Evolutionary conservation across 1,140 invertebrate genomes (phyloP).

Genomic region (Latrodectus geometricus): DNA sequence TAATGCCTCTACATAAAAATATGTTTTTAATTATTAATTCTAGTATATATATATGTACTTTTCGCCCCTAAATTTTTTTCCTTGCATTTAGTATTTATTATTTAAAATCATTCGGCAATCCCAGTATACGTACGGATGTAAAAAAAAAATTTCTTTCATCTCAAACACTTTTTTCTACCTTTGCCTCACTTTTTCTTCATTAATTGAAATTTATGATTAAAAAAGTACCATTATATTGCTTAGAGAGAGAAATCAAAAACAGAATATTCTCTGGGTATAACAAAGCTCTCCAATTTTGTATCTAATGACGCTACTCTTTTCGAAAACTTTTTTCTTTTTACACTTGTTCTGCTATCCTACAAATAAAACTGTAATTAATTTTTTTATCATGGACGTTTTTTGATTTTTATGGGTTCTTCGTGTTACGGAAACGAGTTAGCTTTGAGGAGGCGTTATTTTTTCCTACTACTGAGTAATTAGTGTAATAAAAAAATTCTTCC

Average conservation of each 20-base stretch:
- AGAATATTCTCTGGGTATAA: slow-evolving; percentile 25
- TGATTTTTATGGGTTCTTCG: slow-evolving; percentile 27
- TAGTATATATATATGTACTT: no score
- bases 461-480: slow-evolving; percentile 51
- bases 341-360: slow-evolving; percentile 14
- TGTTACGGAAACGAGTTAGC: slow-evolving; percentile 53
- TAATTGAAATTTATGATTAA: slow-evolving; percentile 1
- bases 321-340: slow-evolving; percentile 40
- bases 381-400: slow-evolving; percentile 15
- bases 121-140: no score
- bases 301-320: slow-evolving; percentile 44
- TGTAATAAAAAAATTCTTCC: slow-evolving; percentile 39
- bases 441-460: slow-evolving; percentile 39
- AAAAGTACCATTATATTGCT: slow-evolving; percentile 19
- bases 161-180: not conserved
- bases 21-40: no score
- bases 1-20: no score
- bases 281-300: slow-evolving; percentile 27
- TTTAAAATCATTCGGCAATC: no score
- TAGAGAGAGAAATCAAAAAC: slow-evolving; percentile 22
- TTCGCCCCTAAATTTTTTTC: no score
- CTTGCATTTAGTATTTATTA: no score
- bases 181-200: not conserved
- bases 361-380: slow-evolving; percentile 60
- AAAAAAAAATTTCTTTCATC: no score